A percentile compares a stretch with the other conserved stretches of the same genome.
Conservation (phyloP, 2,113 vertebrate genomes). For the Xerus inauris region DNA sequence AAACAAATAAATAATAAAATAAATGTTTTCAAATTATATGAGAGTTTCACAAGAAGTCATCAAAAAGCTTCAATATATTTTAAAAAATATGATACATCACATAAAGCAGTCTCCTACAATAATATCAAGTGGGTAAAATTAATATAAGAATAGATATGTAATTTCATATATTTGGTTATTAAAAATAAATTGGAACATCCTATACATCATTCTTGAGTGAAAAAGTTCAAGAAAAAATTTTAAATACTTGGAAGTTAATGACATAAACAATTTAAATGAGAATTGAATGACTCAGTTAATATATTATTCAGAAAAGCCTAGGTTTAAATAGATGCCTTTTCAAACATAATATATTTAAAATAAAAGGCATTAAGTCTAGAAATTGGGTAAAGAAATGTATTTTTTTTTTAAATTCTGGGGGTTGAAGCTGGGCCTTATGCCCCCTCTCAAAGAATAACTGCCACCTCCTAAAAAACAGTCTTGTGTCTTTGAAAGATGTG, state of each 20-base stretch:
- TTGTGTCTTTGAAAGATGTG: neutral
- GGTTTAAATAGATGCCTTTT: neutral
- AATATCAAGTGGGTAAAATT: neutral
- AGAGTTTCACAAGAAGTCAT: neutral
- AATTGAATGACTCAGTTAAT: neutral
- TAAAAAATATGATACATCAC: neutral
- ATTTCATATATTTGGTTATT: neutral
- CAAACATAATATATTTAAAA: neutral
- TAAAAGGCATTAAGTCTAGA: neutral
- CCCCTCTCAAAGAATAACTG: neutral
- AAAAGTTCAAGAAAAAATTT: conserved; percentile 22
- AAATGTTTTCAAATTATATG: neutral
- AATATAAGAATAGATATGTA: neutral
- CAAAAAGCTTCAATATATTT: neutral
- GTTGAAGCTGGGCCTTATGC: neutral
- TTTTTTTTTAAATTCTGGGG: neutral
- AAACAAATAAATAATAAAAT: neutral
- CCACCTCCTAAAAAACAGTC: neutral
- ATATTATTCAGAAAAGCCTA: neutral
- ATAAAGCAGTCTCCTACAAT: neutral
- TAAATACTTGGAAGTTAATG: neutral
- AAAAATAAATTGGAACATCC: neutral
- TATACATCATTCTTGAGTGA: neutral
- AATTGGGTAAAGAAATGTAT: neutral
- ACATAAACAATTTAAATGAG: neutral